Percentiles rank a stretch among this genome's conserved stretches.
Conservation (phyloP, 2,113 vertebrate species). For the Butorides virescens region DNA sequence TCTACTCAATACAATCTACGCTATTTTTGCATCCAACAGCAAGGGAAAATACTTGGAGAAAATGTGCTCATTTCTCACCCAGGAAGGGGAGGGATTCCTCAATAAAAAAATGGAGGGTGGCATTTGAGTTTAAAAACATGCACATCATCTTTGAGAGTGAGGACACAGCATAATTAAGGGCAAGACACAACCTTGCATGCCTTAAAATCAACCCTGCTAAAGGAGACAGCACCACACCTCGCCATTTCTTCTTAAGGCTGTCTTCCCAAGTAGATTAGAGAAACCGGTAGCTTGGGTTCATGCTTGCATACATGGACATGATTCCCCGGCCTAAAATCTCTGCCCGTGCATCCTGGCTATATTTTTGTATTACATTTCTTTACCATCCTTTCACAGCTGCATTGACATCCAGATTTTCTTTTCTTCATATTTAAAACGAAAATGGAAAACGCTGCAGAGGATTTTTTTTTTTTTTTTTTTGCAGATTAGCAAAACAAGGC, state of each 20-base stretch:
- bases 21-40: neutral
- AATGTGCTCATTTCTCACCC: neutral
- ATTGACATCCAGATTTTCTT: neutral
- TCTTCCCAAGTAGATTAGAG: neutral
- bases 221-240: neutral
- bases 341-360: neutral
- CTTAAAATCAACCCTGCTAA: neutral
- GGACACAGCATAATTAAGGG: neutral
- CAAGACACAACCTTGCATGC: neutral
- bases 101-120: neutral
- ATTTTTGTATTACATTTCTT: neutral
- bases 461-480: no score
- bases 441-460: neutral
- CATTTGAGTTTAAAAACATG: neutral
- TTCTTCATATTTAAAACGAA: neutral
- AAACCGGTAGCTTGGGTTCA: fast-evolving
- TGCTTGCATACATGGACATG: fast-evolving
- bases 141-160: neutral
- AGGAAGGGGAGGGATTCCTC: neutral
- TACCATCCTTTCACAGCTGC: conserved; percentile 8
- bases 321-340: neutral
- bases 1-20: neutral
- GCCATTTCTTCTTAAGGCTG: neutral
- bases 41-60: conserved; percentile 12
- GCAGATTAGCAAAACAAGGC: neutral